Base-by-base conservation (phyloP, 2,113 vertebrate species). In the Pavo muticus region DNA sequence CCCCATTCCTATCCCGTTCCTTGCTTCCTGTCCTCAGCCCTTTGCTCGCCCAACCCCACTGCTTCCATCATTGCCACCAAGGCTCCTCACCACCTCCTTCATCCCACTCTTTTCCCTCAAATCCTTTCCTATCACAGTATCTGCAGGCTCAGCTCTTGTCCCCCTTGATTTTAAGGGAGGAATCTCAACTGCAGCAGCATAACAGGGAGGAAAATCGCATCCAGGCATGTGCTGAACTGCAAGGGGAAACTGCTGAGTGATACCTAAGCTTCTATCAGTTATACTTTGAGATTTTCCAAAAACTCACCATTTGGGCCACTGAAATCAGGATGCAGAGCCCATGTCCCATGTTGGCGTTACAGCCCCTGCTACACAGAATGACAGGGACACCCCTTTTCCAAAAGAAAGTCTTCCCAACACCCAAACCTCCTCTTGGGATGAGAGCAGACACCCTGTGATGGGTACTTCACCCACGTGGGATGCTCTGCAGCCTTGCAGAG, bases 321-420 rank as follows among this genome's bases (percentile, higher is more conserved):
- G 67, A 69, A 57, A 79, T n/a, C 2, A 64, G 20, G 56, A 63
- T 7, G 10, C 29, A 64, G 78, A 57, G 20, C 7, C 10, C 52
- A 67, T 0, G 2, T 32, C 32, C 29, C 0, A 0, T 32, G 42
- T 21, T 45, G 1, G 0, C 7, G 0, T 1, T n/a, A 8, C 37
- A 76, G 47, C 14, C 9, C 29, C 60, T 37, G 24, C 47, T 44
- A 24, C 47, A 72, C 40, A 15, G 69, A 39, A 82, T 1, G 9
- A 39, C 1, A 29, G 16, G 29, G 23, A 60, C 1, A 2, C 37
- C 21, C 6, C 54, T 76, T 56, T 60, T 13, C 50, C 39, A 78
- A 59, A 9, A 54, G 2, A 27, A 90, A 54, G 20, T 30, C 20
- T 64, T n/a, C 42, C 9, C 9, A 60, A 78, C 12, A 65, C 40